phyloP scores from a whole-genome alignment of 2,113 vertebrate genomes.

The Misgurnus mizolepis region DNA sequence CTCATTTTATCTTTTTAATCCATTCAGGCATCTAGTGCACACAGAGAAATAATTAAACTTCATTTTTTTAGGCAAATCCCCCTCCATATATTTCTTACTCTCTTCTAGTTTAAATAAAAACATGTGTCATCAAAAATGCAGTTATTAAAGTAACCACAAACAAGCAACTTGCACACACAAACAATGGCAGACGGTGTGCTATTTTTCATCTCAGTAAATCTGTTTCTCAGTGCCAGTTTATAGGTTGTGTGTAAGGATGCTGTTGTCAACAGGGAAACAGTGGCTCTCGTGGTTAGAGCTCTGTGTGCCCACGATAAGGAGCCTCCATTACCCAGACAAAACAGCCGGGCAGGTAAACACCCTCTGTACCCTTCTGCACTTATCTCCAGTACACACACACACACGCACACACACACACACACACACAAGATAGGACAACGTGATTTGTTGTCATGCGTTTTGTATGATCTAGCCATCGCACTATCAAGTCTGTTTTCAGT shows the following conservation, averaged over 20 bases:
- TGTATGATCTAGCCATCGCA: neutral
- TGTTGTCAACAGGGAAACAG: slow-evolving; percentile 28
- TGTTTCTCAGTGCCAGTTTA: neutral
- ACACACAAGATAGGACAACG: neutral
- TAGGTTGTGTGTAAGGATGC: slow-evolving; percentile 26
- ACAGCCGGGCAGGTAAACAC: slow-evolving; percentile 45
- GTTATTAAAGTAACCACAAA: slow-evolving; percentile 34
- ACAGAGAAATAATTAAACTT: neutral
- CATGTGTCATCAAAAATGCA: neutral
- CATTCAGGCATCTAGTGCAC: neutral
- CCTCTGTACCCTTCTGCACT: slow-evolving; percentile 36
- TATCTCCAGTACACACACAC: slow-evolving; percentile 47
- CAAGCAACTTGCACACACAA: neutral
- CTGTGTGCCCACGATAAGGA: slow-evolving; percentile 49
- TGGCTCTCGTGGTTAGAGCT: slow-evolving; percentile 38
- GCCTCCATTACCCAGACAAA: slow-evolving; percentile 43
- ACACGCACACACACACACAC: slow-evolving; percentile 19
- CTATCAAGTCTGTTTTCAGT: neutral
- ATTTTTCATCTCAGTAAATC: slow-evolving; percentile 24
- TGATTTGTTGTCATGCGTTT: slow-evolving; percentile 11
- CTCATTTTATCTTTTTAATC: neutral
- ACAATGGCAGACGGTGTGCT: slow-evolving; percentile 14
- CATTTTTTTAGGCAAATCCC: neutral
- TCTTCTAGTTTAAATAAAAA: slow-evolving; percentile 4
- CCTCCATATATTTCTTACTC: neutral